Conservation (phyloP, 2,888 invertebrate species). For the Hemistola chrysoprasaria region DNA sequence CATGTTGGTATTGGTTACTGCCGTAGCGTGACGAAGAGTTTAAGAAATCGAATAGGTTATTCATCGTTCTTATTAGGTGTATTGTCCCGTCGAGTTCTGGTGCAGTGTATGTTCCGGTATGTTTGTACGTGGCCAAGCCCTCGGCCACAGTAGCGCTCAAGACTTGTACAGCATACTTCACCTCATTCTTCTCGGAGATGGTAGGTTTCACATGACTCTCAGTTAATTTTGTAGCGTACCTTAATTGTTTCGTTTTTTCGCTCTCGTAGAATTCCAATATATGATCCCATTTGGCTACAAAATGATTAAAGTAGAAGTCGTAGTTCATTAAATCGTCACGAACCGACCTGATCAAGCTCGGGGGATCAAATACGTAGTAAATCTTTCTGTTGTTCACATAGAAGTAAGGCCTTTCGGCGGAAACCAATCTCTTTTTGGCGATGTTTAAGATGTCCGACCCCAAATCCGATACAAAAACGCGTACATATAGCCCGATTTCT, state of each 20-base stretch:
- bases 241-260: too few species aligned
- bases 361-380: constrained; percentile 39
- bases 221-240: constrained; percentile 35
- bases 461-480: constrained; percentile 28
- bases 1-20: too few species aligned
- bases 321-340: constrained; percentile 32
- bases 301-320: constrained; percentile 32
- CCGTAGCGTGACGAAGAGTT: too few species aligned
- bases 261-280: too few species aligned
- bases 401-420: constrained; percentile 33
- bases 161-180: constrained; percentile 35
- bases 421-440: constrained; percentile 26
- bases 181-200: constrained; percentile 33
- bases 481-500: constrained; percentile 31
- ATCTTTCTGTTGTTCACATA: constrained; percentile 33
- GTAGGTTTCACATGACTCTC: constrained; percentile 34
- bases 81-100: constrained; percentile 3
- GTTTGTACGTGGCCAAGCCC: constrained; percentile 26
- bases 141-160: constrained; percentile 38
- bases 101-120: background rate
- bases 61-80: too few species aligned
- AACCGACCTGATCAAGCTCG: constrained; percentile 35
- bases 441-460: constrained; percentile 26
- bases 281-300: constrained; percentile 36
- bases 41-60: too few species aligned